Evolutionary conservation across 2,113 vertebrate genomes (phyloP), one percentile per base, ranked within the genome.

Genomic region (Epinephelus moara): DNA sequence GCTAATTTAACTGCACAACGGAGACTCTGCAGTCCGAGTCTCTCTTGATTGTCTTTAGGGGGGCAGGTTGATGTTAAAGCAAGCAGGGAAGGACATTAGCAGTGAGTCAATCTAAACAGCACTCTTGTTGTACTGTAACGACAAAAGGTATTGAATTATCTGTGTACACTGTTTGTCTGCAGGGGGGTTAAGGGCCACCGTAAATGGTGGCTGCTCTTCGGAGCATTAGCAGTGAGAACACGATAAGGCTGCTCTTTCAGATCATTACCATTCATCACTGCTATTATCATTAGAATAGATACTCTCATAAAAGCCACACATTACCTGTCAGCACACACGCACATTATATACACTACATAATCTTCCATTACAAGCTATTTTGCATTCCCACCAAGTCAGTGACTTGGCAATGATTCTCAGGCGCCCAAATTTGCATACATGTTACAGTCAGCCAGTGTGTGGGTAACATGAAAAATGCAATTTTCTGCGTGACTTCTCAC

Each of bases 401-500:
- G 33, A 85, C 27, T 62, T 62, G 21, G 40, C 49, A 72, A 57
- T 52, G 49, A 62, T 69, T 64, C 68, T 60, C 15, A 23, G 62
- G 53, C n/a, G 4, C 14, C 15, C 4, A 12, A 56, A 92, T 92
- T 82, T 88, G 66, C 83, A 88, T 90, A 77, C 71, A 63, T 77
- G 79, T 80, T 80, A 25, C 27, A 76, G 68, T 37, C 71, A 76
- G 68, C 63, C 66, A 30, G 42, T 67, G 63, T 82, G 77, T 78
- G 80, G 37, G 27, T 59, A 74, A 81, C 55, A 82, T 81, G 84
- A 80, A 87, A 86, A 86, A 91, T 83, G 73, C 70, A 80, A 85
- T 94, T 92, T 91, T 91, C 91, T 84, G 90, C 60, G 55, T 84
- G 87, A 89, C 84, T 90, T 86, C 63, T 59, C 74, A 30, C 69